Conservation (phyloP, 2,888 invertebrate genomes). For the Ectropis crepuscularia region DNA sequence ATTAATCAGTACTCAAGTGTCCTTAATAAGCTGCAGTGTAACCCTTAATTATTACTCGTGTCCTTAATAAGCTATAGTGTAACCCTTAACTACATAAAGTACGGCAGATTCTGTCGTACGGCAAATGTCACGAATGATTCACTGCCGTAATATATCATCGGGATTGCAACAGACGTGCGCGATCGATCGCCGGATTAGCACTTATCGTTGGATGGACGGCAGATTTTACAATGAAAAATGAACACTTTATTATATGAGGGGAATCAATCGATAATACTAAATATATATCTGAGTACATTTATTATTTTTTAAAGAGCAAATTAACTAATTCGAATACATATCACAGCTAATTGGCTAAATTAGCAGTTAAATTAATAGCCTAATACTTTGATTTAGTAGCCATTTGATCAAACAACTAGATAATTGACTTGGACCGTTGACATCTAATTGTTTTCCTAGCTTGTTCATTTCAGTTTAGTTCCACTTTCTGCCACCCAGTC, state of each 20-base stretch:
- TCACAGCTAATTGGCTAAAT: too few species aligned
- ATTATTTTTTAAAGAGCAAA: too few species aligned
- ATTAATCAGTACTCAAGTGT: too few species aligned
- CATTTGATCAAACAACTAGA: too few species aligned
- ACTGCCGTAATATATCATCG: slow-evolving; percentile 14
- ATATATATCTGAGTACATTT: too few species aligned
- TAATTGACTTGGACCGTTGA: too few species aligned
- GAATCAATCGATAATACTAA: not conserved
- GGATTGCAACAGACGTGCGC: slow-evolving; percentile 19
- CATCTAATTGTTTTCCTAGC: too few species aligned
- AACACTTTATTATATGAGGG: slow-evolving; percentile 3
- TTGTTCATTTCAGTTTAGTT: too few species aligned
- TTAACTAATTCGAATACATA: too few species aligned
- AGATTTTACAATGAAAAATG: slow-evolving; percentile 11
- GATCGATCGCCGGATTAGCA: slow-evolving; percentile 20
- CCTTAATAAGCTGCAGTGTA: not conserved
- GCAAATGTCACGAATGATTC: slow-evolving; percentile 17
- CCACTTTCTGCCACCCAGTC: too few species aligned
- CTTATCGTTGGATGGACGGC: slow-evolving; percentile 6
- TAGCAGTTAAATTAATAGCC: too few species aligned
- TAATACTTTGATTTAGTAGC: too few species aligned
- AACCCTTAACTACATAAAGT: not conserved
- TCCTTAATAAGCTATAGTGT: not conserved
- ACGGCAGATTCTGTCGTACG: slow-evolving; percentile 4
- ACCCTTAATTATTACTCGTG: not conserved